Percentiles rank a stretch among this genome's conserved stretches.
phyloP scores from a whole-genome alignment of 2,113 vertebrate genomes.

The Lathamus discolor region DNA sequence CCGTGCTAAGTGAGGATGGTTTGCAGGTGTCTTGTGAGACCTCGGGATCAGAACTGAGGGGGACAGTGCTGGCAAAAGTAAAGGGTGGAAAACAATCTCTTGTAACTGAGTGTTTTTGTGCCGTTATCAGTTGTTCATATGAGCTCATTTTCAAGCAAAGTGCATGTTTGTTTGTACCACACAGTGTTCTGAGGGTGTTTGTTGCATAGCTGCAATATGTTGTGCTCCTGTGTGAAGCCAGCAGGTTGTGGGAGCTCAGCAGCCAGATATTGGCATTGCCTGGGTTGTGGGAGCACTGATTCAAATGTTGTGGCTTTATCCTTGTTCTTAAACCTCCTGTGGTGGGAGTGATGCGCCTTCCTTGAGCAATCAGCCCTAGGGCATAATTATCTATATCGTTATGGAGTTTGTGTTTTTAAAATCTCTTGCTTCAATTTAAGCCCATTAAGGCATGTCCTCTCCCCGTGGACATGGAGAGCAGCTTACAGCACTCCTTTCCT shows the following conservation, averaged over 20 bases:
- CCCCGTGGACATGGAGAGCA: neutral
- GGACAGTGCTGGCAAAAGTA: neutral
- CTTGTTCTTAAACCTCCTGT: neutral
- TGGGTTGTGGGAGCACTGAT: neutral
- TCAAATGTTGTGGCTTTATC: neutral
- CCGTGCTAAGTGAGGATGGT: neutral
- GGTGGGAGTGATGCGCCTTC: neutral
- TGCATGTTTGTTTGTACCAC: neutral
- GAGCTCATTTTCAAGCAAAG: slow-evolving; percentile 24
- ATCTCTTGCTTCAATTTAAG: neutral
- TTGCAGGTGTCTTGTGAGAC: slow-evolving; percentile 6
- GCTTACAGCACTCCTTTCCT: slow-evolving; percentile 2
- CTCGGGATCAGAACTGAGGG: neutral
- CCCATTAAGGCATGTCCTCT: neutral
- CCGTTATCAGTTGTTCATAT: slow-evolving; percentile 11
- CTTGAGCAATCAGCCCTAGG: neutral
- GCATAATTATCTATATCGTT: rapidly evolving
- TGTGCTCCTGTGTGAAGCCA: neutral
- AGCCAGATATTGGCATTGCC: neutral
- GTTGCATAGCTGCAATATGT: neutral
- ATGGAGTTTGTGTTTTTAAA: neutral
- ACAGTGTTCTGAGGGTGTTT: neutral
- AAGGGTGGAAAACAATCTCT: neutral
- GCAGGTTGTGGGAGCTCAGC: neutral
- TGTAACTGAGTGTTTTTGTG: neutral